A percentile compares a stretch with the other conserved stretches of the same genome.
These are phyloP conservation scores for Actenoides lindsayi DNA, from an alignment of 2,113 vertebrate genomes.

Conservation along the genomic window DNA sequence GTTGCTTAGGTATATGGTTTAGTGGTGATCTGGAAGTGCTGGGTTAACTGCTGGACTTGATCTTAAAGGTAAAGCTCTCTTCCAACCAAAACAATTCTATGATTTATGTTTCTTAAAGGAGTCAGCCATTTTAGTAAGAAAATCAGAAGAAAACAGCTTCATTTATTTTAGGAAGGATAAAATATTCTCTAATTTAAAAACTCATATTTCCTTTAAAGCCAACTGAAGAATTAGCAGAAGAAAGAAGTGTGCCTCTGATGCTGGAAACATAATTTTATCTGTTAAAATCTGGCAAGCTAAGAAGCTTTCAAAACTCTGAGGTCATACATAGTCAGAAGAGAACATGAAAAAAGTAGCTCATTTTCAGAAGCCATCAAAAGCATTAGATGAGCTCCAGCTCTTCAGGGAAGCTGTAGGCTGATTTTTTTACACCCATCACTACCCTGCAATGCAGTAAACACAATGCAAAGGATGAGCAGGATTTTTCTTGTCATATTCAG, in stretches of 20 bases:
- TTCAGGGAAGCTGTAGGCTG: neutral
- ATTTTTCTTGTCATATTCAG: neutral
- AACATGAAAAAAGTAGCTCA: neutral
- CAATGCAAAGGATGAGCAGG: neutral
- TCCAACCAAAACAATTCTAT: too few species aligned
- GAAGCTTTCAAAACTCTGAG: neutral
- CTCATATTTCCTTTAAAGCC: neutral
- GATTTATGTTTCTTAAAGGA: neutral
- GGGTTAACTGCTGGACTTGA: too few species aligned
- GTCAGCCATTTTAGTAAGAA: neutral
- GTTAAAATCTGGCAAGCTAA: neutral
- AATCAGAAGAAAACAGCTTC: neutral
- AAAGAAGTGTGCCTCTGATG: neutral
- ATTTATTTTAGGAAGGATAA: neutral
- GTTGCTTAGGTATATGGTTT: neutral
- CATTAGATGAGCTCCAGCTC: neutral
- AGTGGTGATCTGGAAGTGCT: too few species aligned
- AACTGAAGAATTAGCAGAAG: neutral
- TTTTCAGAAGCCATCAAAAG: neutral
- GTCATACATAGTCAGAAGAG: neutral
- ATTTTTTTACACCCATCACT: neutral
- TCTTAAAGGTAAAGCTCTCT: too few species aligned
- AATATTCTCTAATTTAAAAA: neutral
- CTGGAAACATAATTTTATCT: neutral
- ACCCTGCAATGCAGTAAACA: neutral